Evolutionary conservation across 2,888 invertebrate genomes (phyloP).

Genomic region (Ophion ventricosus): DNA sequence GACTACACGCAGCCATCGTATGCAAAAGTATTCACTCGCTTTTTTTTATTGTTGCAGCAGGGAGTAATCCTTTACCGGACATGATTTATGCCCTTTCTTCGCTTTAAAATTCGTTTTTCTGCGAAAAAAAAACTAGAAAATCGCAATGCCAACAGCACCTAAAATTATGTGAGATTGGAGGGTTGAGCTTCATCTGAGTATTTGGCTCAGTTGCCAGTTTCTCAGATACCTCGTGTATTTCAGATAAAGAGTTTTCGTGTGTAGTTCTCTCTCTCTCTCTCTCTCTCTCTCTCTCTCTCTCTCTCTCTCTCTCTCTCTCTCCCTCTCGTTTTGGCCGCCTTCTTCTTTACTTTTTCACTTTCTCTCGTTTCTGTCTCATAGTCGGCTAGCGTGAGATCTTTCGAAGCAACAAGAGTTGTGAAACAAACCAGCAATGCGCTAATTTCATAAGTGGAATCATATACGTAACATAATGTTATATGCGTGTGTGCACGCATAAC

Average conservation of each 20-base stretch:
- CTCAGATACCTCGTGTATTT: neutral
- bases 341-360: neutral
- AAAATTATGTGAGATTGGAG: conserved; percentile 14
- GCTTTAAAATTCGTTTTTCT: conserved; percentile 1
- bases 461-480: neutral
- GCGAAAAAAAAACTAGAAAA: conserved; percentile 4
- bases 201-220: conserved; percentile 8
- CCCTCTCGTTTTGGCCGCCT: too few relatives aligned
- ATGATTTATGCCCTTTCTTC: conserved; percentile 45
- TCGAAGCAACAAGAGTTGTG: conserved; percentile 15
- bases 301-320: neutral
- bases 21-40: conserved; percentile 24
- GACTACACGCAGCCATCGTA: neutral
- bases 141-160: neutral
- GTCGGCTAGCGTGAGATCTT: neutral
- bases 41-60: conserved; percentile 35
- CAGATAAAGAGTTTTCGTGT: conserved; percentile 16
- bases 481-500: too few relatives aligned
- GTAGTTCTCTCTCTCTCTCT: neutral
- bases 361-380: neutral
- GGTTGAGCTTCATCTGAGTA: conserved; percentile 13
- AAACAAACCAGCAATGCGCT: conserved; percentile 51
- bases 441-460: conserved; percentile 21
- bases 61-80: conserved; percentile 5
- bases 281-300: too few relatives aligned